A percentile compares a stretch with the other conserved stretches of the same genome.
These are phyloP conservation scores for Oreochromis niloticus DNA, from an alignment of 2,113 vertebrate species.

Conservation along the genomic window DNA sequence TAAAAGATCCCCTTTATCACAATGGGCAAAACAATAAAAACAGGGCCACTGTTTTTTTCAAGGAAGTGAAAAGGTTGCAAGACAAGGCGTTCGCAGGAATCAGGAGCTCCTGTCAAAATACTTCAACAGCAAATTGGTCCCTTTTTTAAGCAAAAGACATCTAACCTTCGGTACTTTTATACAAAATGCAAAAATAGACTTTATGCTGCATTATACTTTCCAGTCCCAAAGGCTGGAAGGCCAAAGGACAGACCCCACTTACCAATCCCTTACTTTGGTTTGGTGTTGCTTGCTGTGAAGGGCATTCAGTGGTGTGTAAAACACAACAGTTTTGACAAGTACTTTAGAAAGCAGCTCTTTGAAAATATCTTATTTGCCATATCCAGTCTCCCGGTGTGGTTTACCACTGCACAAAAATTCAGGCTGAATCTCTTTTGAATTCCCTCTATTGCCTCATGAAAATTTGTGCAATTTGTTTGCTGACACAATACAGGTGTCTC, in stretches of 20 bases:
- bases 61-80: slow-evolving; percentile 36
- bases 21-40: slow-evolving; percentile 39
- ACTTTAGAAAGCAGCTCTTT: not conserved
- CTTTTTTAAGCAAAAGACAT: slow-evolving; percentile 17
- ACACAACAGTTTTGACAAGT: slow-evolving; percentile 9
- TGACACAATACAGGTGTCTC: not conserved
- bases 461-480: not conserved
- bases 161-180: slow-evolving; percentile 41
- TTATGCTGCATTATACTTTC: not conserved
- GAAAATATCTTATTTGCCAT: slow-evolving; percentile 10
- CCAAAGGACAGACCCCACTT: slow-evolving; percentile 14
- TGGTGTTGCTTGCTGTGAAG: slow-evolving; percentile 2
- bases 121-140: slow-evolving; percentile 7
- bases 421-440: not conserved
- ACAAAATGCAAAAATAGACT: slow-evolving; percentile 12
- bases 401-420: not conserved
- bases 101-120: slow-evolving; percentile 14
- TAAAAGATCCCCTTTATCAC: slow-evolving; percentile 60
- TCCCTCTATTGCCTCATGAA: not conserved
- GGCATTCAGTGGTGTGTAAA: not conserved
- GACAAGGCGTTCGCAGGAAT: slow-evolving; percentile 12
- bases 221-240: not conserved
- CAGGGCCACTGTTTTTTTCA: slow-evolving; percentile 3
- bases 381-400: not conserved
- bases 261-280: slow-evolving; percentile 11